phyloP scores from a whole-genome alignment of 2,113 vertebrate species.

The Rhabdomys dilectus region DNA sequence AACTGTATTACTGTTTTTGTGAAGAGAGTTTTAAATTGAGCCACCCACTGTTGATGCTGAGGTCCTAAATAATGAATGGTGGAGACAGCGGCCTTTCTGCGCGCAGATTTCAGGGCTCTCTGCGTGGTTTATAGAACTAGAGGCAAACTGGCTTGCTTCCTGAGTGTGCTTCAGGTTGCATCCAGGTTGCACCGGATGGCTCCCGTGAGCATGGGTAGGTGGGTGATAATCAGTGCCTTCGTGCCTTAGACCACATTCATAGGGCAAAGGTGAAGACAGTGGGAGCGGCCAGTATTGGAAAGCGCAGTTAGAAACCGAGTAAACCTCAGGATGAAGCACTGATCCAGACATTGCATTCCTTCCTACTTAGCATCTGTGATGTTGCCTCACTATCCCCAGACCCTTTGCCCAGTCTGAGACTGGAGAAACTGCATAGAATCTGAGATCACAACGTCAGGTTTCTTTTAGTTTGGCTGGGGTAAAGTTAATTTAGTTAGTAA shows the following conservation, averaged over 20 bases:
- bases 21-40: background rate
- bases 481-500: slow-evolving; percentile 29
- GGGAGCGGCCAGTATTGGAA: background rate
- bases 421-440: background rate
- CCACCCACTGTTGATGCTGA: background rate
- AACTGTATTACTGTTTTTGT: background rate
- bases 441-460: background rate
- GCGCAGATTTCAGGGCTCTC: background rate
- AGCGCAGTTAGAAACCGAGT: background rate
- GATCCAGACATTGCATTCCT: background rate
- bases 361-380: background rate
- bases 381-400: background rate
- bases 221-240: background rate
- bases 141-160: background rate
- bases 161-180: background rate
- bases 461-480: background rate
- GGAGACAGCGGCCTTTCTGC: background rate
- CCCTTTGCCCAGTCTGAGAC: background rate
- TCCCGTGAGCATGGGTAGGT: background rate
- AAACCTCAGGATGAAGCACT: background rate
- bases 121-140: background rate
- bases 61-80: background rate
- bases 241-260: background rate
- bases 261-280: background rate
- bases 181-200: background rate